Conservation (phyloP, 2,113 vertebrate species). For the Myanophis thanlyinensis region DNA sequence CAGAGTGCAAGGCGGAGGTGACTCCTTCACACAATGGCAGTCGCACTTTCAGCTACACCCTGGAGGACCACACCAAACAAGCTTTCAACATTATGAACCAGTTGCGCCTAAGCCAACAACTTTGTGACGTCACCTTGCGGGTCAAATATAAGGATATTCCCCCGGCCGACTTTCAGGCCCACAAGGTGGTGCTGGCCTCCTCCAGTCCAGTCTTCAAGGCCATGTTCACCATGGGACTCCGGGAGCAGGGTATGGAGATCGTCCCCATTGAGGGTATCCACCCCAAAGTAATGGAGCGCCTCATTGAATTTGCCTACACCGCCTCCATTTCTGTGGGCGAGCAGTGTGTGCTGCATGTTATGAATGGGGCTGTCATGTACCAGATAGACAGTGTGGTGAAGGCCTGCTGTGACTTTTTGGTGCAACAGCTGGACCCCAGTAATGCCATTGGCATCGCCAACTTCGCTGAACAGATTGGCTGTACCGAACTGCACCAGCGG, state of each 20-base stretch:
- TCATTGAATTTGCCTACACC: constrained; percentile 94
- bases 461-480: constrained; percentile 91
- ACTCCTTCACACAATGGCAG: constrained; percentile 86
- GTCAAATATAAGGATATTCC: constrained; percentile 81
- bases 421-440: constrained; percentile 91
- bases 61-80: constrained; percentile 87
- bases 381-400: constrained; percentile 95
- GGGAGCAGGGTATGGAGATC: constrained; percentile 88
- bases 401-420: constrained; percentile 90
- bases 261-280: constrained; percentile 92
- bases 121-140: constrained; percentile 89
- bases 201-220: constrained; percentile 91
- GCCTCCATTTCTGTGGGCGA: constrained; percentile 93
- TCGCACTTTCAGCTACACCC: constrained; percentile 87
- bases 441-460: constrained; percentile 95
- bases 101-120: constrained; percentile 81
- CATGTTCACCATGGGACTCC: constrained; percentile 93
- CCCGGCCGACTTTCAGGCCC: constrained; percentile 83
- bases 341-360: constrained; percentile 91
- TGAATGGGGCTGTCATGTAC: constrained; percentile 96
- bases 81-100: constrained; percentile 94
- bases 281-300: constrained; percentile 85
- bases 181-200: constrained; percentile 90
- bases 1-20: constrained; percentile 90
- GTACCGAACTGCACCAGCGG: constrained; percentile 86